Base-by-base conservation (phyloP, 2,888 invertebrate species). In the Emmelina monodactyla region DNA sequence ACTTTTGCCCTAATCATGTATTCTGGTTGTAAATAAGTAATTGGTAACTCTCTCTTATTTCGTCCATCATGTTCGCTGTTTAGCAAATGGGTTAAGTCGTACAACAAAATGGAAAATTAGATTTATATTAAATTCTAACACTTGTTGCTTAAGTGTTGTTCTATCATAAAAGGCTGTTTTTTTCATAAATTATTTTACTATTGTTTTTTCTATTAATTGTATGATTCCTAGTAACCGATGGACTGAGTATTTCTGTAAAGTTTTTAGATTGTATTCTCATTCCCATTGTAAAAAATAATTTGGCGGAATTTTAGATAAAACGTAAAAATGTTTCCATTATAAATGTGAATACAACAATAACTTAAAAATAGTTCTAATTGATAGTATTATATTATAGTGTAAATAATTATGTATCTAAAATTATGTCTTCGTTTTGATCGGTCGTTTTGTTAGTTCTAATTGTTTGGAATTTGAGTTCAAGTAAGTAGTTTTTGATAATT, bases 401-500 rank as follows among this genome's bases (percentile, higher is more conserved):
- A 68, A 43, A 67, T 68, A 66, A 59, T 55, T 53, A 62, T 14
- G 25, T 64, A 62, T 61, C 56, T 63, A 54, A 55, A 35, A 10
- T n/a, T 10, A 7, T 11, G 25, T n/a, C 4, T 25, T 25, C 25
- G 11, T n/a, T n/a, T n/a, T 25, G 25, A 25, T 25, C 11, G 25
- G 3, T 3, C 11, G 11, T 55, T 53, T 52, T 55, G 54, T 62
- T 61, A 57, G 68, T 73, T 72, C 70, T 70, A 70, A 66, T 67
- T 67, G 66, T 71, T 68, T 75, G 71, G 73, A 78, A 62, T 69
- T 62, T 70, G 71, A 65, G 49, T 67, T 65, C 68, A 70, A 66
- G 70, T 55, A 58, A 54, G 79, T 78, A 79, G 79, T 75, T 79
- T 79, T 79, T 78, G 72, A 78, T 78, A 78, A 75, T 71, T 73